Evolutionary conservation across 2,113 vertebrate genomes (phyloP).

Genomic region (Microcebus murinus): DNA sequence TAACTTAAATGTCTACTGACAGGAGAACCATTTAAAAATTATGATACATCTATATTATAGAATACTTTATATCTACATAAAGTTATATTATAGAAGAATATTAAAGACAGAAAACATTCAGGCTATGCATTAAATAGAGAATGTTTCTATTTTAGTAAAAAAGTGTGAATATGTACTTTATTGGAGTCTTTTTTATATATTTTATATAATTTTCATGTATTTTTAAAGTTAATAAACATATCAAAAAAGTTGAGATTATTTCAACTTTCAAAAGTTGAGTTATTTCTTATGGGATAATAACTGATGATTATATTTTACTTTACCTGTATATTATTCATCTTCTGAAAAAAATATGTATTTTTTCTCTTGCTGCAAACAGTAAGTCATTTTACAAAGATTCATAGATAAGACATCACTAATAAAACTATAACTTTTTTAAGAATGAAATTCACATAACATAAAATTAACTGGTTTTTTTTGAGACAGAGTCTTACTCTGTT

Average conservation of each 20-base stretch:
- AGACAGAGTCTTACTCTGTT: too few species aligned
- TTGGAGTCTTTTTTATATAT: background rate
- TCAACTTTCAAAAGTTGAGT: background rate
- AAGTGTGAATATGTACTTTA: background rate
- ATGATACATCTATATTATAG: background rate
- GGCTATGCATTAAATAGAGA: background rate
- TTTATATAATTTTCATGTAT: background rate
- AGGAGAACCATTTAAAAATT: background rate
- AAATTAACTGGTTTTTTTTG: too few species aligned
- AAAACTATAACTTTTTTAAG: too few species aligned
- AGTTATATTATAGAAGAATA: background rate
- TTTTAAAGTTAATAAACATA: background rate
- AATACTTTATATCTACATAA: background rate
- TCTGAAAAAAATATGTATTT: background rate
- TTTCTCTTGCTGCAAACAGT: background rate
- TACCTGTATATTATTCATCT: background rate
- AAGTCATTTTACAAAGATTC: background rate
- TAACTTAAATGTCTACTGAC: background rate
- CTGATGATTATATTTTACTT: background rate
- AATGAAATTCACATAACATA: too few species aligned
- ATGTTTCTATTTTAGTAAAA: background rate
- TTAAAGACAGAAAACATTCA: background rate
- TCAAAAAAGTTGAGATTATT: background rate
- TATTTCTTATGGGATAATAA: constrained; percentile 42
- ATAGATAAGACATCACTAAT: background rate